phyloP scores from a whole-genome alignment of 2,888 invertebrate species.

The Tetragonisca angustula region DNA sequence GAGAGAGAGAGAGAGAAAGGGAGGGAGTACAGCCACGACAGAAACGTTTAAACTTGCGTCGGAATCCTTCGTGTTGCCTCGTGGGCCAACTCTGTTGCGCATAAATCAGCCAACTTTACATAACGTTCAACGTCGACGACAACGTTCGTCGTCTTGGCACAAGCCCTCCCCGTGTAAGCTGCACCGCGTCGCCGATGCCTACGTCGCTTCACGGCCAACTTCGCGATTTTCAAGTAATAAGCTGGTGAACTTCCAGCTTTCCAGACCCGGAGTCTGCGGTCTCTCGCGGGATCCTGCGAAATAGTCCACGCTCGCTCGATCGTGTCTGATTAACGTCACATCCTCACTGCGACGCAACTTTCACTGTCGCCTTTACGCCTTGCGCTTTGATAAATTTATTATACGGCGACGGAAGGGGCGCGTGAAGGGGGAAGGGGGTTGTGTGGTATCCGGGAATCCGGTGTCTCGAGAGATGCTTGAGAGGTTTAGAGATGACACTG shows the following conservation, averaged over 20 bases:
- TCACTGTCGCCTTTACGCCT: neutral
- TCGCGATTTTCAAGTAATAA: slow-evolving; percentile 70
- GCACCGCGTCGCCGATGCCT: slow-evolving; percentile 43
- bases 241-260: slow-evolving; percentile 28
- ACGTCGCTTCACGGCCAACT: slow-evolving; percentile 50
- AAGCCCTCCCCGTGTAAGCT: slow-evolving; percentile 54
- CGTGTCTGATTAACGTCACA: neutral
- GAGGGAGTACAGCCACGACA: slow-evolving; percentile 41
- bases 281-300: neutral
- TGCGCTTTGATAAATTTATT: neutral
- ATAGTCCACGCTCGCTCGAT: neutral
- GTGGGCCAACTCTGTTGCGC: slow-evolving; percentile 68
- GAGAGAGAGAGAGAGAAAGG: neutral
- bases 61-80: slow-evolving; percentile 74
- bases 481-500: neutral
- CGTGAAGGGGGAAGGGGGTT: too few species aligned
- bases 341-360: neutral
- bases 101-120: slow-evolving; percentile 78
- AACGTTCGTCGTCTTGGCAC: slow-evolving; percentile 53
- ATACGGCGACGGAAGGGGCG: neutral
- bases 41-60: slow-evolving; percentile 77
- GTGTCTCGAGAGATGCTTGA: neutral
- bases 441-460: neutral
- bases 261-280: neutral
- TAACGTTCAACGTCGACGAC: slow-evolving; percentile 60